Percentiles rank a stretch among this genome's conserved stretches.
phyloP scores from a whole-genome alignment of 2,888 invertebrate species.

The Volucella inflata region DNA sequence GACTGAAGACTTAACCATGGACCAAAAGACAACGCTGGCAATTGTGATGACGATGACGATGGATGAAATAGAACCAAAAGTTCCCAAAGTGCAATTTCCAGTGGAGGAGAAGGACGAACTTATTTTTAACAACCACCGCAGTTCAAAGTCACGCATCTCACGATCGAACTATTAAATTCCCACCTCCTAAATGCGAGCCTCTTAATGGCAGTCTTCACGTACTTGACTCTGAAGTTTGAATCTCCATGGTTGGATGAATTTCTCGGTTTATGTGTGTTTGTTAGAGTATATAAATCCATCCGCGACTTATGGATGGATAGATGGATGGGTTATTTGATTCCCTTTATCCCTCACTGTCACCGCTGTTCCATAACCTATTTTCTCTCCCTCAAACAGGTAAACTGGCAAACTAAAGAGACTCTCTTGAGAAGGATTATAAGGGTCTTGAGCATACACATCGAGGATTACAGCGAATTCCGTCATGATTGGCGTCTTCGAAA shows the following conservation, averaged over 20 bases:
- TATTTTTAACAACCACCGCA: constrained; percentile 73
- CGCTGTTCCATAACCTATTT: constrained; percentile 56
- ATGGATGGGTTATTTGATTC: constrained; percentile 71
- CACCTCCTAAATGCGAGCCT: constrained; percentile 70
- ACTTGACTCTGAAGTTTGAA: constrained; percentile 18
- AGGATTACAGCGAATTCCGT: constrained; percentile 71
- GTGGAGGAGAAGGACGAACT: constrained; percentile 54
- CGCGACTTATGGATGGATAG: constrained; percentile 72
- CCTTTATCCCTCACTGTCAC: background rate
- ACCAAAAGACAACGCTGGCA: background rate
- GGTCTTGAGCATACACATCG: constrained; percentile 47
- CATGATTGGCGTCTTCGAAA: constrained; percentile 72
- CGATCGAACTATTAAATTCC: constrained; percentile 79
- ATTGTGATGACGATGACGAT: too few relatives aligned
- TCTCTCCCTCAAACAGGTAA: background rate
- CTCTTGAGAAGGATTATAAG: constrained; percentile 49
- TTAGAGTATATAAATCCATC: constrained; percentile 34
- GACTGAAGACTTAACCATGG: background rate
- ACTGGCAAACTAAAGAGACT: background rate
- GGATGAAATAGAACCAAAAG: constrained; percentile 35
- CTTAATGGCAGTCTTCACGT: constrained; percentile 66
- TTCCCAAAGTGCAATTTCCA: constrained; percentile 53
- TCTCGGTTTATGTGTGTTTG: background rate
- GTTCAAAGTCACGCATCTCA: constrained; percentile 78
- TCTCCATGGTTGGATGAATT: background rate